Percentiles rank a stretch among this genome's conserved stretches.
phyloP scores from a whole-genome alignment of 2,888 invertebrate species.

The Sipha maydis region DNA sequence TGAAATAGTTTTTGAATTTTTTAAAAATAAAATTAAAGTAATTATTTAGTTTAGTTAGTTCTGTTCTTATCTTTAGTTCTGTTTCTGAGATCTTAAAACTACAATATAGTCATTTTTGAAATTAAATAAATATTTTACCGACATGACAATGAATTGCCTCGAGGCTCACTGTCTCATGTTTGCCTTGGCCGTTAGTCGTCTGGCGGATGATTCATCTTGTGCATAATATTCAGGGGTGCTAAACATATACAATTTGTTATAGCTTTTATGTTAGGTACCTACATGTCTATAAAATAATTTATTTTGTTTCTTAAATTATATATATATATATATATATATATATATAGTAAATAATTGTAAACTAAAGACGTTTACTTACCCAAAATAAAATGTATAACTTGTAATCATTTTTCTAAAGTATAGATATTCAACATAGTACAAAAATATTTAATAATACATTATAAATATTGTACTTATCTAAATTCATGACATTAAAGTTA shows the following conservation, averaged over 20 bases:
- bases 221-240: conserved; percentile 34
- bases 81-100: background rate
- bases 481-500: too few relatives aligned
- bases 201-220: conserved; percentile 56
- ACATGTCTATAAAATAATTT: background rate
- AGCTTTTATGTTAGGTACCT: background rate
- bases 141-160: conserved; percentile 30
- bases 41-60: background rate
- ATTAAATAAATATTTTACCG: conserved; percentile 13
- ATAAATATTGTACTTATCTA: too few relatives aligned
- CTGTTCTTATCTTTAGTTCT: too few relatives aligned
- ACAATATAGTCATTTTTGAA: background rate
- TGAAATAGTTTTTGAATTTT: background rate
- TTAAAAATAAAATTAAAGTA: background rate
- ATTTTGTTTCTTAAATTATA: too few relatives aligned
- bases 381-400: too few relatives aligned
- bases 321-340: too few relatives aligned
- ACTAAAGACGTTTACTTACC: too few relatives aligned
- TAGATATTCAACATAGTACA: too few relatives aligned
- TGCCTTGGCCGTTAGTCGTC: conserved; percentile 54
- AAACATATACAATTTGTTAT: conserved; percentile 6
- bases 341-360: too few relatives aligned
- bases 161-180: conserved; percentile 51
- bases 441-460: too few relatives aligned
- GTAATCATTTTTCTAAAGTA: too few relatives aligned